phyloP scores from a whole-genome alignment of 1,140 invertebrate species.

The Probaryconus sp. region DNA sequence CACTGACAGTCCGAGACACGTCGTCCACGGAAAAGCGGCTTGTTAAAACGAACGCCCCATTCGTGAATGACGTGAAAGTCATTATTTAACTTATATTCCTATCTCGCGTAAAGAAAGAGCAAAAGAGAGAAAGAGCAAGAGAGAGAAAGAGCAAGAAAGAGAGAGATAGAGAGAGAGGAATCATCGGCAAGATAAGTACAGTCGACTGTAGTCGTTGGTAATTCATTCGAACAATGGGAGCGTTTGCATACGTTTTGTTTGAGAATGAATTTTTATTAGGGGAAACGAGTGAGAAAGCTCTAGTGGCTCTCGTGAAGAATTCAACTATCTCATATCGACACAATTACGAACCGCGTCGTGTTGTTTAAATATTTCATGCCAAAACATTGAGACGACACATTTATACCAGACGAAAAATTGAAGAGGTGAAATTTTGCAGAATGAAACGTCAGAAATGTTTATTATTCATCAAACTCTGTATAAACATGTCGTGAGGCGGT shows the following conservation, averaged over 20 bases:
- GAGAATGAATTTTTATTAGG: slow-evolving; percentile 37
- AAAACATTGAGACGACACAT: no score
- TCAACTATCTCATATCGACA: slow-evolving; percentile 11
- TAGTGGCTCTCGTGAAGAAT: slow-evolving; percentile 17
- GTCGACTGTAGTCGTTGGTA: slow-evolving; percentile 23
- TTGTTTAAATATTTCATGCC: slow-evolving; percentile 9
- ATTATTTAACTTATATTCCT: slow-evolving; percentile 46
- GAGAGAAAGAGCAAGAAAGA: slow-evolving; percentile 6
- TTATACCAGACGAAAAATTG: background rate
- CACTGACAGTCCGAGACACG: slow-evolving; percentile 27
- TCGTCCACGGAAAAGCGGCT: slow-evolving; percentile 48
- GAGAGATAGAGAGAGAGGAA: slow-evolving; percentile 20
- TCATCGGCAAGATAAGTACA: slow-evolving; percentile 23
- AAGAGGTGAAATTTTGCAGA: background rate
- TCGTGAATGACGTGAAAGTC: slow-evolving; percentile 40
- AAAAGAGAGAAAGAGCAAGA: background rate
- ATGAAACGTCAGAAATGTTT: no score
- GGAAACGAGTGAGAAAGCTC: slow-evolving; percentile 29
- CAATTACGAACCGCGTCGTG: slow-evolving; percentile 3
- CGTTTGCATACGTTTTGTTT: slow-evolving; percentile 32
- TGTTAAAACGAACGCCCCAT: slow-evolving; percentile 49
- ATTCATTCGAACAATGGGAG: slow-evolving; percentile 36
- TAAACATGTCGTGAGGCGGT: no score
- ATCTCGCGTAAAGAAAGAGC: no score
- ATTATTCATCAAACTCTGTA: no score